Conservation (phyloP, 2,797 vertebrate genomes). For the Pachyuromys duprasi region DNA sequence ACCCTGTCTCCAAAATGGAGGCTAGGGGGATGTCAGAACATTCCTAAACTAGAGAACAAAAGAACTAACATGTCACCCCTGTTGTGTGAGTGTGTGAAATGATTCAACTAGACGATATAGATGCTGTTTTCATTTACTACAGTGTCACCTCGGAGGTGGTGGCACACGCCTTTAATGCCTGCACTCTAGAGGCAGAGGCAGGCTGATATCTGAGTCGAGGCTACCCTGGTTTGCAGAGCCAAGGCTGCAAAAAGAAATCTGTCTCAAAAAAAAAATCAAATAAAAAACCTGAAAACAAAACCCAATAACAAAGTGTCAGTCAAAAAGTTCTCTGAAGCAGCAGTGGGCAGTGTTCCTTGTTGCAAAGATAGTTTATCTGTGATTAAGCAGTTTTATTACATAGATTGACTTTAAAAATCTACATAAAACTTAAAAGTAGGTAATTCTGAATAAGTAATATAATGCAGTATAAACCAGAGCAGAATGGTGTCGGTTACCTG, state of each 20-base stretch:
- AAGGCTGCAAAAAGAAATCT: not conserved
- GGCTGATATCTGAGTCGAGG: not conserved
- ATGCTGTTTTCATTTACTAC: not conserved
- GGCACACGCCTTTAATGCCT: not conserved
- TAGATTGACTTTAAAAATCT: not conserved
- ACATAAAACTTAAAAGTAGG: not conserved
- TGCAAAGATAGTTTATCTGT: not conserved
- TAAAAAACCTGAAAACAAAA: not conserved
- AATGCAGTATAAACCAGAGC: not conserved
- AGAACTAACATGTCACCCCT: not conserved
- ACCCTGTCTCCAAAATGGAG: not conserved
- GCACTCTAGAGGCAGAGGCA: not conserved
- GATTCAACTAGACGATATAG: not conserved
- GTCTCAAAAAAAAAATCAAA: not conserved
- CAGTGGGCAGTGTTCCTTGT: not conserved
- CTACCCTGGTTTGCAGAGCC: not conserved
- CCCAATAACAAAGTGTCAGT: no score
- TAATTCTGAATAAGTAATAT: not conserved
- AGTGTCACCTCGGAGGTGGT: not conserved
- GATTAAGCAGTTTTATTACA: slow-evolving; percentile 2
- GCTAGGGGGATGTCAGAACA: not conserved
- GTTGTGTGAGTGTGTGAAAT: not conserved
- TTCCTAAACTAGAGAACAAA: not conserved
- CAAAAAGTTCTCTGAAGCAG: not conserved
- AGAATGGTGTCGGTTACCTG: not conserved